A percentile compares a stretch with the other conserved stretches of the same genome.
These are phyloP conservation scores for Drosophila borborema DNA, from an alignment of 2,888 invertebrate genomes.

Conservation along the genomic window DNA sequence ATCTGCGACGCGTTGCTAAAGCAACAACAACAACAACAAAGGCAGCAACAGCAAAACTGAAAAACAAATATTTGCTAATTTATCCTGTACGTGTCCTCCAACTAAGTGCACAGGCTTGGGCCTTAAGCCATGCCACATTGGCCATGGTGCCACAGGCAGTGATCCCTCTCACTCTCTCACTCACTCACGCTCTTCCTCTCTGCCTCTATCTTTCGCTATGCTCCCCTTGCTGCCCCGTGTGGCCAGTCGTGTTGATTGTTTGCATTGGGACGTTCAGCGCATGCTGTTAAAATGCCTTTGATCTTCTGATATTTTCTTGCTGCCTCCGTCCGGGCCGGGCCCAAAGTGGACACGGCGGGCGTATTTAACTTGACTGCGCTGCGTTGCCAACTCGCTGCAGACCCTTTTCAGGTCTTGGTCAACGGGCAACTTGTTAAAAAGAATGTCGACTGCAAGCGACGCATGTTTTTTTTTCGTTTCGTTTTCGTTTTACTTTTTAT, in stretches of 20 bases:
- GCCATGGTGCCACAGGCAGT: slow-evolving; percentile 49
- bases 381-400: slow-evolving; percentile 38
- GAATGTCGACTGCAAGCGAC: slow-evolving; percentile 77
- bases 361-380: slow-evolving; percentile 75
- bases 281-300: slow-evolving; percentile 81
- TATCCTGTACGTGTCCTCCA: slow-evolving; percentile 83
- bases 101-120: slow-evolving; percentile 75
- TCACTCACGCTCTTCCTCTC: not conserved
- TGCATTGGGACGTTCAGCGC: slow-evolving; percentile 75
- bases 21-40: slow-evolving; percentile 36
- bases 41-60: slow-evolving; percentile 44
- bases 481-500: slow-evolving; percentile 10
- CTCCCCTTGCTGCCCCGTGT: slow-evolving; percentile 36
- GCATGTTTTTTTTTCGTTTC: slow-evolving; percentile 57
- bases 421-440: slow-evolving; percentile 75
- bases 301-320: slow-evolving; percentile 80
- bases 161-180: slow-evolving; percentile 15
- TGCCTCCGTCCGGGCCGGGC: slow-evolving; percentile 35
- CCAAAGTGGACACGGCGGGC: slow-evolving; percentile 74
- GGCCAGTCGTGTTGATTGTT: slow-evolving; percentile 78
- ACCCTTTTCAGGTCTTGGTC: slow-evolving; percentile 66
- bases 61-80: slow-evolving; percentile 83
- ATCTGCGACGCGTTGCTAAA: slow-evolving; percentile 50
- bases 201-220: not conserved
- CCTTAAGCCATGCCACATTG: slow-evolving; percentile 56